phyloP scores from a whole-genome alignment of 2,888 invertebrate species.

The Serripes groenlandicus region DNA sequence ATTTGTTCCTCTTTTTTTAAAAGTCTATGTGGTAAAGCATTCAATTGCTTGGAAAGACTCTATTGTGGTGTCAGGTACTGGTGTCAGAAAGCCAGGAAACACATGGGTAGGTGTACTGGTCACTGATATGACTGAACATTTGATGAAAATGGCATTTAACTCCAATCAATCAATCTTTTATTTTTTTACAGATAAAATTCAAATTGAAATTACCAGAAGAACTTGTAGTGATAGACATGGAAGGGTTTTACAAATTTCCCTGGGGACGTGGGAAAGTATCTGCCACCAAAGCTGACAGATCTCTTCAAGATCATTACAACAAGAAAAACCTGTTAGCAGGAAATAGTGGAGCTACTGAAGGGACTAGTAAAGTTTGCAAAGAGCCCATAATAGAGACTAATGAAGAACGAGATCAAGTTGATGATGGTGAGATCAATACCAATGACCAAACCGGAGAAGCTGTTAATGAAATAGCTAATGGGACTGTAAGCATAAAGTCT shows the following conservation, averaged over 20 bases:
- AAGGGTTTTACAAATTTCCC: slow-evolving; percentile 63
- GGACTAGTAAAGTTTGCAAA: not conserved
- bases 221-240: slow-evolving; percentile 64
- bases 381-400: not conserved
- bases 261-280: slow-evolving; percentile 65
- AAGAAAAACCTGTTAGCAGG: not conserved
- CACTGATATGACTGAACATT: too few relatives aligned
- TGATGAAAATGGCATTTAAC: too few relatives aligned
- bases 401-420: slow-evolving; percentile 29
- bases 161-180: too few relatives aligned
- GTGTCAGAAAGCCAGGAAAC: not conserved
- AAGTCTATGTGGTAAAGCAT: too few relatives aligned
- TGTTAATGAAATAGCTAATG: not conserved
- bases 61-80: not conserved
- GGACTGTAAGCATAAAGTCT: too few relatives aligned
- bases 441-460: not conserved
- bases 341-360: not conserved
- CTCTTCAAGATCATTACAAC: slow-evolving; percentile 25
- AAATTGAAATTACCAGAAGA: slow-evolving; percentile 61
- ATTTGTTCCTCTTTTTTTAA: too few relatives aligned
- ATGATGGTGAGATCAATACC: slow-evolving; percentile 8
- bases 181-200: slow-evolving; percentile 65
- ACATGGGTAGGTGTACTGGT: not conserved
- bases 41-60: not conserved
- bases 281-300: slow-evolving; percentile 45